These are phyloP conservation scores for Zaprionus taronus DNA, from an alignment of 1,140 invertebrate genomes.

Conservation along the genomic window DNA sequence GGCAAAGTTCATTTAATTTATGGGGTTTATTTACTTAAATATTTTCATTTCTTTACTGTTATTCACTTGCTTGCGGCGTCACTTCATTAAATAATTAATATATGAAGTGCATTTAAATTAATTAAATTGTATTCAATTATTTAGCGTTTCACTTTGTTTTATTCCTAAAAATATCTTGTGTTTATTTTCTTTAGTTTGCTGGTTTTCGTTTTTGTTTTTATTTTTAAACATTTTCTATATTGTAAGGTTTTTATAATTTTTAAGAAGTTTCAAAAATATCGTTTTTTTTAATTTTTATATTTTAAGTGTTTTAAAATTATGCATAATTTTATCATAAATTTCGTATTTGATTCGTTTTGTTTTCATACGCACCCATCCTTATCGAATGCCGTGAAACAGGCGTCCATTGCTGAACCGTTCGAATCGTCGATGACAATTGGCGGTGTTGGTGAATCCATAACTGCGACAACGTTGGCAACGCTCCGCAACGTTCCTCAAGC, in stretches of 20 bases:
- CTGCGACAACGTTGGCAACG: slow-evolving; percentile 70
- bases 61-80: not conserved
- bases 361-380: slow-evolving; percentile 89
- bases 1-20: not conserved
- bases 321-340: not conserved
- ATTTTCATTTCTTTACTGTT: not conserved
- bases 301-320: not conserved
- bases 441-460: slow-evolving; percentile 84
- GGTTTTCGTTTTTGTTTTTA: too few relatives aligned
- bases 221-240: not conserved
- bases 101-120: too few relatives aligned
- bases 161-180: not conserved
- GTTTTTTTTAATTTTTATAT: not conserved
- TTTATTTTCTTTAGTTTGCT: not conserved
- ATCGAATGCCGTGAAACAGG: slow-evolving; percentile 94
- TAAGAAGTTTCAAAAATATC: not conserved
- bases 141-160: not conserved
- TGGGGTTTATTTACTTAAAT: not conserved
- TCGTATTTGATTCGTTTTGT: not conserved
- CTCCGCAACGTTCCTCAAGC: slow-evolving; percentile 36
- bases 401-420: slow-evolving; percentile 90
- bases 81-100: too few relatives aligned
- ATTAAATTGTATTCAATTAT: not conserved
- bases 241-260: not conserved
- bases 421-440: slow-evolving; percentile 85